Base-by-base conservation (phyloP, 1,140 invertebrate species). In the Ditylenchus dipsaci region DNA sequence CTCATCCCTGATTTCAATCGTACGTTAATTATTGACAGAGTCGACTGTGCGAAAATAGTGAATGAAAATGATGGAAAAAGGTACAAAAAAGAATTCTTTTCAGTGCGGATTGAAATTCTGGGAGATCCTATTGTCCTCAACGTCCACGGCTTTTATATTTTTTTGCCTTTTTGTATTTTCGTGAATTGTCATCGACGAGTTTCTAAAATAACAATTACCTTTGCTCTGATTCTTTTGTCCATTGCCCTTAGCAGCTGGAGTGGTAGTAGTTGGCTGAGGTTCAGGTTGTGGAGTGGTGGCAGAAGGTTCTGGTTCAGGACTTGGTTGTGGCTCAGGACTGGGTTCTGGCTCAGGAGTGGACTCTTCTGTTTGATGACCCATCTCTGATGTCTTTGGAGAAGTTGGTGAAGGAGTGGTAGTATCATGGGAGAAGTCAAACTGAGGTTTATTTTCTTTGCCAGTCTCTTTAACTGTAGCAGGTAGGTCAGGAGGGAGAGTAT, bases 401-500 rank as follows among this genome's bases (percentile, higher is more conserved):
- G n/a, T n/a, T n/a, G n/a, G n/a, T n/a, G n/a, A n/a, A n/a, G n/a
- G n/a, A n/a, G n/a, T 29, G 15, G 59, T 61, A 33, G 27, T 19
- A 33, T 61, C 19, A 33, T 3, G 3, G 53, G 21, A 26, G 21
- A 26, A 23, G 3, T 57, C 53, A 3, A 57, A 5, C 27, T 23
- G 21, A 30, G 53, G 21, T 29, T 23, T 57, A 5, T 29, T 57
- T 11, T 23, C 27, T 23, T 23, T 26, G 53, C 3, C 11, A 5
- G 53, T 23, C 53, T 23, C 3, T 11, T 3, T 29, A 11, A n/a
- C n/a, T n/a, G 59, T 56, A n/a, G 67, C 58, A 9, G 76, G 65
- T 7, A 72, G 65, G 19, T 72, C n/a, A 3, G 23, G 49, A 53
- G 49, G 33, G 33, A 30, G 1, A 76, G 43, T 15, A 72, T 47